phyloP scores from a whole-genome alignment of 2,888 invertebrate species.

The Agrilus cyanescens region DNA sequence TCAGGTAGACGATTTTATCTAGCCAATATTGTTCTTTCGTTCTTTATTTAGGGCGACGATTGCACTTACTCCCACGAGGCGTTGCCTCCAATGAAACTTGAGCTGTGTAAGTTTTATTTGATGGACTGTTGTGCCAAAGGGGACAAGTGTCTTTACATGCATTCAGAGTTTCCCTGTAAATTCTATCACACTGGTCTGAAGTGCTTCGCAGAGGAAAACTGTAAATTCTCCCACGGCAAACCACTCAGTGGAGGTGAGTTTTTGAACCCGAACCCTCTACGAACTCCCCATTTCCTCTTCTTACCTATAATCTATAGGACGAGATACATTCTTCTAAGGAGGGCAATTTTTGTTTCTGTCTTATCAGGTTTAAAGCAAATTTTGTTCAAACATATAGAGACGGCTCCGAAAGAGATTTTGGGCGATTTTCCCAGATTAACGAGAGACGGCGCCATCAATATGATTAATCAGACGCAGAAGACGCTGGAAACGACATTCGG shows the following conservation, averaged over 20 bases:
- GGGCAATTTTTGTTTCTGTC: conserved; percentile 1
- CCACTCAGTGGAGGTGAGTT: conserved; percentile 63
- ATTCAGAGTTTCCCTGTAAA: conserved; percentile 94
- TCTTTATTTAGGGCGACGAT: conserved; percentile 51
- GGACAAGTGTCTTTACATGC: conserved; percentile 92
- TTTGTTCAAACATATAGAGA: conserved; percentile 64
- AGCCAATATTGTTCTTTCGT: conserved; percentile 2
- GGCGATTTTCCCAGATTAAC: conserved; percentile 80
- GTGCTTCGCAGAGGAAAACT: conserved; percentile 64
- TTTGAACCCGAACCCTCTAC: not conserved
- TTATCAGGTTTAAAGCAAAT: conserved; percentile 31
- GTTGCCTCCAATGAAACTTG: conserved; percentile 73
- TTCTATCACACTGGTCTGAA: conserved; percentile 88
- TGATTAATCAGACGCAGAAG: conserved; percentile 40
- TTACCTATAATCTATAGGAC: not conserved
- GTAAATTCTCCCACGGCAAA: conserved; percentile 87
- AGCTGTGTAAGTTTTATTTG: conserved; percentile 92
- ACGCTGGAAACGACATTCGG: conserved; percentile 36
- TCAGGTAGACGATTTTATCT: too few relatives aligned
- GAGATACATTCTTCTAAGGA: not conserved
- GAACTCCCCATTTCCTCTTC: not conserved
- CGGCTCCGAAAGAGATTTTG: conserved; percentile 80
- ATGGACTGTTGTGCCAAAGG: conserved; percentile 93
- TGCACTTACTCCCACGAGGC: conserved; percentile 82
- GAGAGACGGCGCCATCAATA: conserved; percentile 56